Evolutionary conservation across 1,140 invertebrate species (phyloP).

Genomic region (Neodiprion virginianus): DNA sequence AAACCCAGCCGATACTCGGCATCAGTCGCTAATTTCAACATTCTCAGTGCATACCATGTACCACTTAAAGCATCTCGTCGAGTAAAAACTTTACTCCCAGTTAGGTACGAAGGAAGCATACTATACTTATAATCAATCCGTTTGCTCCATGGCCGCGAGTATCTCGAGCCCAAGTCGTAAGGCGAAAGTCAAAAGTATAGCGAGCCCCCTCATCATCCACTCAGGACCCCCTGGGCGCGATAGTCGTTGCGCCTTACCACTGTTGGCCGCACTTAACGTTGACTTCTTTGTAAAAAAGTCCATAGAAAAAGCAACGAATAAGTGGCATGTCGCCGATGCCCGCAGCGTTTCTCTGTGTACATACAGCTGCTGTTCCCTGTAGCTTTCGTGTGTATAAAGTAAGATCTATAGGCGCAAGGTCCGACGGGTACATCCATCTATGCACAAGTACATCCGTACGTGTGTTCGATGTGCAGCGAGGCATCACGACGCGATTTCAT

Average conservation of each 20-base stretch:
- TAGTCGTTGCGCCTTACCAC: conserved; percentile 2
- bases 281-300: neutral
- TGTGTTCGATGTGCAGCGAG: neutral
- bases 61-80: no score
- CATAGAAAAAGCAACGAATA: conserved; percentile 1
- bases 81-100: neutral
- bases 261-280: neutral
- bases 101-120: neutral
- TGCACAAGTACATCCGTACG: neutral
- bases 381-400: neutral
- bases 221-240: neutral
- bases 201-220: neutral
- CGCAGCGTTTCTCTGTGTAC: neutral
- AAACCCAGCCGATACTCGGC: neutral
- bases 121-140: neutral
- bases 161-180: neutral
- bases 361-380: neutral
- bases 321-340: conserved; percentile 1
- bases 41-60: no score
- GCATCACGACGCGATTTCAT: neutral
- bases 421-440: neutral
- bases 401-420: neutral
- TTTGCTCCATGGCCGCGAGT: neutral
- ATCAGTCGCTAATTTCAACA: neutral
- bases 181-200: neutral